Evolutionary conservation across 2,888 invertebrate genomes (phyloP), one percentile per base, ranked within the genome.

Genomic region (Atethmia centrago): DNA sequence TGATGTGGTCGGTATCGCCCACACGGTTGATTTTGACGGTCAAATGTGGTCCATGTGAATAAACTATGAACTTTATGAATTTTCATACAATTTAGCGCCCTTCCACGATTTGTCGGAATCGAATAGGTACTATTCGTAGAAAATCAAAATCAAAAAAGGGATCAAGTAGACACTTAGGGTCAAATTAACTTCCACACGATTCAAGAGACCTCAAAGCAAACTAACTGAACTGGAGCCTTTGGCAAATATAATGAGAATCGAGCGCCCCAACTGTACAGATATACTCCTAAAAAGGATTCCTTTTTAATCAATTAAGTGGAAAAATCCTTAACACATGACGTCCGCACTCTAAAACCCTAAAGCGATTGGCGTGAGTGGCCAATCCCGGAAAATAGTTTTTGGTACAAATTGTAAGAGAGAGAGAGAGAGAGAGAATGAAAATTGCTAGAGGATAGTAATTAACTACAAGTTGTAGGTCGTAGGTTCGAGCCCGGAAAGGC

Each of bases 251-350:
- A 82, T 79, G 64, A 75, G 71, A 55, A 67, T 70, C 28, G 28
- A 61, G 28, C 1, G 55, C 28, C 61, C 62, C 55, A 82, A 84
- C 80, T 51, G 7, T 56, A 47, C 21, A 86, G 88, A 89, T 84
- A 88, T 68, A 88, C n/a, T 55, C 14, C 36, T 16, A 25, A 89
- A 88, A 89, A 86, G 88, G 88, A 86, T 86, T 83, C 87, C 85
- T 82, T 89, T 93, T 92, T 91, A 93, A 92, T 92, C 92, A 92
- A 93, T 93, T 93, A 92, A 90, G 88, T 88, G 90, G 89, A 90
- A 92, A 90, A 93, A 90, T 90, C 90, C 90, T 91, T 90, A 92
- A 92, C 92, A 90, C 91, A 92, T 92, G 94, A 92, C 91, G 93
- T 92, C 92, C 90, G 90, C 90, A 89, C 93, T 92, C 90, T 88